phyloP scores from a whole-genome alignment of 2,113 vertebrate genomes.

The Crotalus tigris region DNA sequence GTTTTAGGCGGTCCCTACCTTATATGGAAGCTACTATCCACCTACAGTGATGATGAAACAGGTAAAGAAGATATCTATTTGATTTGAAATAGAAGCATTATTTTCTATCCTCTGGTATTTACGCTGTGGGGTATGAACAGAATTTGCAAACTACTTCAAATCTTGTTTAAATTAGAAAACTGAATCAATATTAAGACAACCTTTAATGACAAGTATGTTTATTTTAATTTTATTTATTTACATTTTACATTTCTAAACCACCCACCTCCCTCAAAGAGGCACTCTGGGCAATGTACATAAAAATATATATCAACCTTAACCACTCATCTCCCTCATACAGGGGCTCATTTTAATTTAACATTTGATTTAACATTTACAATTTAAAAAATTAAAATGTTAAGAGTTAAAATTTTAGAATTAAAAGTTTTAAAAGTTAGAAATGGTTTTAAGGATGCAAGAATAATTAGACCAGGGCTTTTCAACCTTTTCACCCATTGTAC shows the following conservation, averaged over 20 bases:
- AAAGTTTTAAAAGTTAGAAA: background rate
- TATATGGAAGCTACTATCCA: conserved; percentile 94
- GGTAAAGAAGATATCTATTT: conserved; percentile 64
- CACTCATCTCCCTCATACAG: background rate
- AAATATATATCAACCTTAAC: background rate
- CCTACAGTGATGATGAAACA: conserved; percentile 71
- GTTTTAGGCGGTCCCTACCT: conserved; percentile 94
- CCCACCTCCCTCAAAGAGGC: background rate
- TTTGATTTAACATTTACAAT: background rate
- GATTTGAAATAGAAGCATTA: background rate
- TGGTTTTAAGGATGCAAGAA: background rate
- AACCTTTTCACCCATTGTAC: too few species aligned
- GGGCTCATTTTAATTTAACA: background rate
- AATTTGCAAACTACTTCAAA: background rate
- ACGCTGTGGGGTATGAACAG: background rate
- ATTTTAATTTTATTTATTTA: background rate
- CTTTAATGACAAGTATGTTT: background rate
- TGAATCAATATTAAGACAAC: background rate
- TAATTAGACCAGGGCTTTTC: background rate
- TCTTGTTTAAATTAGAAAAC: background rate
- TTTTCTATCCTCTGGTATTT: background rate
- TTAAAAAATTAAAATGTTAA: background rate
- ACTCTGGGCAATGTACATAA: background rate
- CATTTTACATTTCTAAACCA: background rate
- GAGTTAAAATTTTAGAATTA: background rate